phyloP scores from a whole-genome alignment of 2,888 invertebrate genomes.

The Smittia sp. region DNA sequence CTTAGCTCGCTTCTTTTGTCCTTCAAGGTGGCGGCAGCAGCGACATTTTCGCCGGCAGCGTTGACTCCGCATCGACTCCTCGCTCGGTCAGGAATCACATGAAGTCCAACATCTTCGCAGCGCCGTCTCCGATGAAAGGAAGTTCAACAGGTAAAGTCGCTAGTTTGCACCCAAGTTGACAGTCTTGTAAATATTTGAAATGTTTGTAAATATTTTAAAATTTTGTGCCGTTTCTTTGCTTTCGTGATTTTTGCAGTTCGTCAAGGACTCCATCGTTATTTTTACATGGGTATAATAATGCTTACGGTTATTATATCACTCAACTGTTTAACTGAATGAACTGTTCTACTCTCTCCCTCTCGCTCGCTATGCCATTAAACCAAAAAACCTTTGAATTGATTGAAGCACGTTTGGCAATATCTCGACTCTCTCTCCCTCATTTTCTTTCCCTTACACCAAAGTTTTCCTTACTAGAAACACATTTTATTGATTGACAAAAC shows the following conservation, averaged over 20 bases:
- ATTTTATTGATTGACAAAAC: background rate
- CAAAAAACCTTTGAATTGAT: background rate
- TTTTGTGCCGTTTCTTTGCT: slow-evolving; percentile 7
- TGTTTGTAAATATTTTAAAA: too few relatives aligned
- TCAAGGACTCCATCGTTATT: slow-evolving; percentile 56
- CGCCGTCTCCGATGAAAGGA: slow-evolving; percentile 46
- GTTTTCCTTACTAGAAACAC: background rate
- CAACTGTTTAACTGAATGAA: background rate
- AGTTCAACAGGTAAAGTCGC: slow-evolving; percentile 52
- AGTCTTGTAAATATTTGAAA: background rate
- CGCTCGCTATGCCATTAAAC: background rate
- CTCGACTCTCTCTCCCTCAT: background rate
- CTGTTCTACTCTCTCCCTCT: background rate
- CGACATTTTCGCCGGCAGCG: slow-evolving; percentile 55
- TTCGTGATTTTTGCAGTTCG: slow-evolving; percentile 50
- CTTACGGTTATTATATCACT: slow-evolving; percentile 22
- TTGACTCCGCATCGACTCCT: slow-evolving; percentile 50
- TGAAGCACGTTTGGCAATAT: background rate
- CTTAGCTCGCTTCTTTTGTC: background rate
- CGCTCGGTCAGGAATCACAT: slow-evolving; percentile 53
- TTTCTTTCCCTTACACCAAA: background rate
- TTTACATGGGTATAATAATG: slow-evolving; percentile 52
- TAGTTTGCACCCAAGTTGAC: background rate
- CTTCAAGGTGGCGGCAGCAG: slow-evolving; percentile 62
- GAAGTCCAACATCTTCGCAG: slow-evolving; percentile 54